These are phyloP conservation scores for Sebastes hopkinsi DNA, from an alignment of 2,797 vertebrate genomes.

Conservation along the genomic window DNA sequence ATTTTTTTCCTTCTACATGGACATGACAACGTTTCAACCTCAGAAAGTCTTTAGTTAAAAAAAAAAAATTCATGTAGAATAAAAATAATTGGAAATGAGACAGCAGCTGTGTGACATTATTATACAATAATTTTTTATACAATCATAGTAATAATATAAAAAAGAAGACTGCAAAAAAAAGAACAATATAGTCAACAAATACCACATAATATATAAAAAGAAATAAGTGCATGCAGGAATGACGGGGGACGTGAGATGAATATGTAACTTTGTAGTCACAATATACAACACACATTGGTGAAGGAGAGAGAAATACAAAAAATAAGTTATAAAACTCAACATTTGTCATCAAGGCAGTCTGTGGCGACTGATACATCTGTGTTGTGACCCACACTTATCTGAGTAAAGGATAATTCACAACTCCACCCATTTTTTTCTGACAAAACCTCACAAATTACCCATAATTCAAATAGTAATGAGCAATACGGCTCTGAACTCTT, in stretches of 20 bases:
- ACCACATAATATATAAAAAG: neutral
- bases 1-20: neutral
- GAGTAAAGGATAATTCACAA: neutral
- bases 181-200: neutral
- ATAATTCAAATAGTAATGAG: constrained; percentile 5
- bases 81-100: neutral
- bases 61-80: neutral
- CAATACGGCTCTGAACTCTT: neutral
- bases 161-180: neutral
- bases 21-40: neutral
- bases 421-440: neutral
- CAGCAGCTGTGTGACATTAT: neutral
- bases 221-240: neutral
- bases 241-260: neutral
- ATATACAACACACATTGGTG: neutral
- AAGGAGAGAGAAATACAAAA: neutral
- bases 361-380: neutral
- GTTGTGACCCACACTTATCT: neutral
- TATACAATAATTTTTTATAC: too few species aligned
- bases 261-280: neutral
- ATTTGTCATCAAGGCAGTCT: neutral
- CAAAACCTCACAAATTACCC: neutral
- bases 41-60: neutral
- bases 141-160: neutral
- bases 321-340: neutral